These are phyloP conservation scores for Halcyon badia DNA, from an alignment of 2,797 vertebrate species.

Conservation along the genomic window DNA sequence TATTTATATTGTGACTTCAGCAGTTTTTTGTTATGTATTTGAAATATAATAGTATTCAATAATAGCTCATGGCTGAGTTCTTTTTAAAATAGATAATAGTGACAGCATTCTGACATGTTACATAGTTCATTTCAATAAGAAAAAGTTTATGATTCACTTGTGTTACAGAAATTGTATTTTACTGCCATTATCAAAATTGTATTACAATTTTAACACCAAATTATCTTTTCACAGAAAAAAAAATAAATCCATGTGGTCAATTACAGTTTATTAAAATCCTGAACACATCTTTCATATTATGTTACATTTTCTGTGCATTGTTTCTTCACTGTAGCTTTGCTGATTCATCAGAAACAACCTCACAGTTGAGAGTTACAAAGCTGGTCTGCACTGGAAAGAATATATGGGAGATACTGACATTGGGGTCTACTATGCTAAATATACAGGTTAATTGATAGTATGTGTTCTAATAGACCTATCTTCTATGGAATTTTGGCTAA, in stretches of 20 bases:
- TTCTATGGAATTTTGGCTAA: neutral
- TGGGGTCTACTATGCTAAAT: neutral
- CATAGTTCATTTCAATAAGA: conserved; percentile 71
- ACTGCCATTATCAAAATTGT: conserved; percentile 76
- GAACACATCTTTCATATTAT: conserved; percentile 66
- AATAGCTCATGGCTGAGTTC: conserved; percentile 4
- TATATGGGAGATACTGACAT: neutral
- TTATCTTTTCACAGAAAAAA: conserved; percentile 67
- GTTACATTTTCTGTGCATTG: conserved; percentile 31
- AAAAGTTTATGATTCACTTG: conserved; percentile 68
- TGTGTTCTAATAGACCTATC: neutral
- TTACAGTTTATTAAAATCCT: conserved; percentile 65
- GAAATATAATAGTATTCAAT: conserved; percentile 68
- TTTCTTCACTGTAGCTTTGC: conserved; percentile 12
- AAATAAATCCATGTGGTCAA: conserved; percentile 52
- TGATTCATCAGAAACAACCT: neutral
- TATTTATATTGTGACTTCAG: conserved; percentile 24
- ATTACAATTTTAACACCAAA: conserved; percentile 60
- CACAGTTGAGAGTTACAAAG: neutral
- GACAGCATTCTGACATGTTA: conserved; percentile 54
- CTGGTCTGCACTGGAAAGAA: neutral
- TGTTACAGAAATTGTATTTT: conserved; percentile 56
- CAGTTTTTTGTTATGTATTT: conserved; percentile 43
- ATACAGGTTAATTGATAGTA: neutral
- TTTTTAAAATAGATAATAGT: conserved; percentile 5